These are phyloP conservation scores for Aviceda subcristata DNA, from an alignment of 2,113 vertebrate genomes.

Conservation along the genomic window DNA sequence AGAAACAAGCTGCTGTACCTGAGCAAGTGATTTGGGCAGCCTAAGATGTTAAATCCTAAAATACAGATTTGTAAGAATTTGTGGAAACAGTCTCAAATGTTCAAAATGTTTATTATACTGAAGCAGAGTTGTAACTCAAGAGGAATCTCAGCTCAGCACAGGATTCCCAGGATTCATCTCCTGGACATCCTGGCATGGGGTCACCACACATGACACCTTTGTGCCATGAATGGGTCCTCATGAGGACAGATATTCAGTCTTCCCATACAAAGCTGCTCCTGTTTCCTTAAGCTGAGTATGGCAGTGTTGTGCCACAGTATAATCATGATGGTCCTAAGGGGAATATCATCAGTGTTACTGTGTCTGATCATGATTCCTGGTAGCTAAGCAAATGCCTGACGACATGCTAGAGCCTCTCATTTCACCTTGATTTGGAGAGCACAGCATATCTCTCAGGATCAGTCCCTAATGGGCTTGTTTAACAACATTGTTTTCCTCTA, in stretches of 20 bases:
- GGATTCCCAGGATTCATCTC: neutral
- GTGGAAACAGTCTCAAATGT: neutral
- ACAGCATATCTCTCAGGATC: neutral
- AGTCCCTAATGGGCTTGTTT: neutral
- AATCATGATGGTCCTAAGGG: neutral
- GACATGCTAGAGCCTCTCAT: neutral
- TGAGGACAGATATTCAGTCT: neutral
- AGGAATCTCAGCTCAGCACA: neutral
- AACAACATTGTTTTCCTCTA: neutral
- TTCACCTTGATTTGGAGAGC: neutral
- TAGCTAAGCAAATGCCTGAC: neutral
- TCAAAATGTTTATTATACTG: neutral
- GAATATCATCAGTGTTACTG: neutral
- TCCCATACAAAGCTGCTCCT: neutral
- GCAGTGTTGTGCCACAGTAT: neutral
- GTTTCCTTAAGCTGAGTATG: neutral
- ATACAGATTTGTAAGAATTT: neutral
- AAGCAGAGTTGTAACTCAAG: neutral
- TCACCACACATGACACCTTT: neutral
- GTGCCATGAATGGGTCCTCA: neutral
- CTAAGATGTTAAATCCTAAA: neutral
- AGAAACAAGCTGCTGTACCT: constrained; percentile 4
- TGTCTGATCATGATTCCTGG: neutral
- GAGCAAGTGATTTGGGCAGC: neutral
- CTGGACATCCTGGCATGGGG: neutral